Evolutionary conservation across 2,888 invertebrate species (phyloP).

Genomic region (Aphidoletes aphidimyza): DNA sequence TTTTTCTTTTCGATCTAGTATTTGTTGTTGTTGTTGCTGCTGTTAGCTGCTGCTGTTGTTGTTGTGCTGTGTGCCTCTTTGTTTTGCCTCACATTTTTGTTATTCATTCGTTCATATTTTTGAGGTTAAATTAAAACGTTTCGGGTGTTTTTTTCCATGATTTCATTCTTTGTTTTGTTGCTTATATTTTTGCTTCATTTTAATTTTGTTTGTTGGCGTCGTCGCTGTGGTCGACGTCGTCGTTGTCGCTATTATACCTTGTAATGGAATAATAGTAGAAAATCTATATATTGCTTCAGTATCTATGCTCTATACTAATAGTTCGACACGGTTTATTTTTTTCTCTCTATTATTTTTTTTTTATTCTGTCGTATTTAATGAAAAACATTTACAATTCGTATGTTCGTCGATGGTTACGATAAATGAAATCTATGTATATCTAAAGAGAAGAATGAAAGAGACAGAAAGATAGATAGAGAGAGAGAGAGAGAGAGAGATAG

Average conservation of each 20-base stretch:
- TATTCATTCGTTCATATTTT: conserved; percentile 51
- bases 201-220: conserved; percentile 49
- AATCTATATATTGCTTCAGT: conserved; percentile 29
- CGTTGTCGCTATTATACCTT: neutral
- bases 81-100: neutral
- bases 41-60: neutral
- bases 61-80: no score
- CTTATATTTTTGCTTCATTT: neutral
- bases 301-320: conserved; percentile 29
- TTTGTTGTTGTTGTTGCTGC: neutral
- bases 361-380: conserved; percentile 1
- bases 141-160: conserved; percentile 45
- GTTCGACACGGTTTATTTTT: conserved; percentile 45
- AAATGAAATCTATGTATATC: neutral
- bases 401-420: conserved; percentile 48
- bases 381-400: conserved; percentile 28
- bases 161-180: conserved; percentile 17
- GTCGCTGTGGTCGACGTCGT: neutral
- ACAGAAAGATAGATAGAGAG: neutral
- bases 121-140: conserved; percentile 47
- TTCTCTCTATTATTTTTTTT: neutral
- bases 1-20: neutral
- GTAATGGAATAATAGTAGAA: neutral
- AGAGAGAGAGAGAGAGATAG: neutral
- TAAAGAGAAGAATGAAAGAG: neutral